phyloP scores from a whole-genome alignment of 2,888 invertebrate genomes.

The Eristalis pertinax region DNA sequence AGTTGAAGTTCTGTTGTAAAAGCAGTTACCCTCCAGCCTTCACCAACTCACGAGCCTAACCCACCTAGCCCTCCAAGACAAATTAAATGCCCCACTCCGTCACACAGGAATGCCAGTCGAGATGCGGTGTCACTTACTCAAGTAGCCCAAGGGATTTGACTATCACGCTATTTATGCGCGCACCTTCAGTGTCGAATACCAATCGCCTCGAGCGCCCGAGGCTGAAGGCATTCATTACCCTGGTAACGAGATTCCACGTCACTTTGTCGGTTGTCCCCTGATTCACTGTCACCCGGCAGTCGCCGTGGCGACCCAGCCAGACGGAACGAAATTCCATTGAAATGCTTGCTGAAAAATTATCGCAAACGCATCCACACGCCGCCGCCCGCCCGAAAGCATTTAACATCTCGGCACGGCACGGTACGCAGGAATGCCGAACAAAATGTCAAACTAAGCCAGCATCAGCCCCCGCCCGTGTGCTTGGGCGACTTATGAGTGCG shows the following conservation, averaged over 20 bases:
- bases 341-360: background rate
- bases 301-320: background rate
- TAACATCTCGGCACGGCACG: background rate
- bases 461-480: conserved; percentile 24
- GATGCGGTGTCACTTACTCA: background rate
- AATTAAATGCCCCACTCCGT: background rate
- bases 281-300: background rate
- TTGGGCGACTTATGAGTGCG: conserved; percentile 45
- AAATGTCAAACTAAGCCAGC: conserved; percentile 12
- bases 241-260: background rate
- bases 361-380: background rate
- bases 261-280: background rate
- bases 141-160: background rate
- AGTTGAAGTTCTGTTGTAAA: no score
- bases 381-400: background rate
- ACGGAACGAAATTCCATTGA: background rate
- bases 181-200: background rate
- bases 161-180: background rate
- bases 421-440: background rate
- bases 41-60: no score
- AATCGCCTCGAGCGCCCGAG: background rate
- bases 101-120: background rate
- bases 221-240: background rate
- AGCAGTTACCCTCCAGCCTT: no score
- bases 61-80: background rate